Conservation (phyloP, 1,140 invertebrate species). For the Ptiloglossa arizonensis region DNA sequence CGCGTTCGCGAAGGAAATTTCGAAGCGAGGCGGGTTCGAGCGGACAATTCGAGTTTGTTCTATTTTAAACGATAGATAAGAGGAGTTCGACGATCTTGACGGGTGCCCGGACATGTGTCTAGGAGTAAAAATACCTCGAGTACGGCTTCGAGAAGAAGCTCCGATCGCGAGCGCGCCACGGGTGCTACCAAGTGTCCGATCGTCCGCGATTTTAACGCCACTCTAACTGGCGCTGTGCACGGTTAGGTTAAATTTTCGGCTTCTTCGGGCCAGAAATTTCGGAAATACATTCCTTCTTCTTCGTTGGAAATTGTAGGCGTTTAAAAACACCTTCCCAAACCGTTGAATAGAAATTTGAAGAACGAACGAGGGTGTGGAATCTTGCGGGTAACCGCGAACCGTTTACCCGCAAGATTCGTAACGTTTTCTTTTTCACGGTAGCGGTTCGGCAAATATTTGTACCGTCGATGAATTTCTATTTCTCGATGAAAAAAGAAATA, state of each 20-base stretch:
- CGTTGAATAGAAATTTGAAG: no score
- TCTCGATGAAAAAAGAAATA: no score
- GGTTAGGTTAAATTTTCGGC: neutral
- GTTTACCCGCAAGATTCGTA: no score
- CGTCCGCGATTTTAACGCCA: neutral
- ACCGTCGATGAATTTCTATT: no score
- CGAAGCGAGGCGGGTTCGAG: neutral
- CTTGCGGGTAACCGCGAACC: no score
- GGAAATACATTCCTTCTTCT: no score
- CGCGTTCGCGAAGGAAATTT: neutral
- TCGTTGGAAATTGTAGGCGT: no score
- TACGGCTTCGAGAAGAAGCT: conserved; percentile 43
- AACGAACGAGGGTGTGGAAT: no score
- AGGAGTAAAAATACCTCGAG: conserved; percentile 54
- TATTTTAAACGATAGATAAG: conserved; percentile 32
- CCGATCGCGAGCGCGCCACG: conserved; percentile 6
- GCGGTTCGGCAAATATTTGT: no score
- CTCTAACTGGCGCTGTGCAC: neutral
- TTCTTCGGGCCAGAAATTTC: neutral
- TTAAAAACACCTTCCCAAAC: no score
- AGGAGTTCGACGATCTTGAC: conserved; percentile 54
- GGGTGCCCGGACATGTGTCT: conserved; percentile 42
- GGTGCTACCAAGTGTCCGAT: neutral
- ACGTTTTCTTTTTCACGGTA: no score
- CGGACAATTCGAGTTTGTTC: conserved; percentile 8